A percentile compares a stretch with the other conserved stretches of the same genome.
Conservation (phyloP, 2,113 vertebrate genomes). For the Conger conger region DNA sequence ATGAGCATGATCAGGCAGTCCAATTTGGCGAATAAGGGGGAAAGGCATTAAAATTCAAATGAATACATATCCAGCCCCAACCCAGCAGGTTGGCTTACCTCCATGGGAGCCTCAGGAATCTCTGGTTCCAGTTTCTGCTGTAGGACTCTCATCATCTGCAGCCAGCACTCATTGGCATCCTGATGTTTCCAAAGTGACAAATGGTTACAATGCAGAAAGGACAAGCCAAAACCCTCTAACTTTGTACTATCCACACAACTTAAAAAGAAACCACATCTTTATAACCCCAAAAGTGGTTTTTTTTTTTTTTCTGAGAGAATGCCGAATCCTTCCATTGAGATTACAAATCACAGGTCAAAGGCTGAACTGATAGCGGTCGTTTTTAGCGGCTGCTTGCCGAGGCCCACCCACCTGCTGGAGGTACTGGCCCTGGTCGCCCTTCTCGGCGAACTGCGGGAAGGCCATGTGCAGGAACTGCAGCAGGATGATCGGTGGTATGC, state of each 20-base stretch:
- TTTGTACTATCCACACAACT: not conserved
- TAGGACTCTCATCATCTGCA: slow-evolving; percentile 94
- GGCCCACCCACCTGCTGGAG: slow-evolving; percentile 85
- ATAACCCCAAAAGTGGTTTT: too few relatives aligned
- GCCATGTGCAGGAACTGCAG: slow-evolving; percentile 99
- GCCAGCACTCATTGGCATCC: slow-evolving; percentile 98
- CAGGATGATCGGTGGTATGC: slow-evolving; percentile 96
- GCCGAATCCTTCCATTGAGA: too few relatives aligned
- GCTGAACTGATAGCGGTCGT: too few relatives aligned
- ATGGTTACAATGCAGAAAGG: not conserved
- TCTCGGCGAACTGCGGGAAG: slow-evolving; percentile 98
- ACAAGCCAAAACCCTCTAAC: not conserved
- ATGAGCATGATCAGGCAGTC: too few relatives aligned
- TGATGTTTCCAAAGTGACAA: slow-evolving; percentile 42
- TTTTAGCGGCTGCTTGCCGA: not conserved
- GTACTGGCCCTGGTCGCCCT: slow-evolving; percentile 97
- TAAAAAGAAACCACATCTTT: not conserved
- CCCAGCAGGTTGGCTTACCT: slow-evolving; percentile 69
- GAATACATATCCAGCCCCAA: not conserved
- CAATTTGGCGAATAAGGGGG: too few relatives aligned
- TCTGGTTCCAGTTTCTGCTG: slow-evolving; percentile 93
- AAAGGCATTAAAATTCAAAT: too few relatives aligned
- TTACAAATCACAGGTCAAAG: too few relatives aligned
- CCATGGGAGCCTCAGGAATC: slow-evolving; percentile 84
- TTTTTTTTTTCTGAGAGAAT: too few relatives aligned